Evolutionary conservation across 2,797 vertebrate genomes (phyloP).

Genomic region (Chanos chanos): DNA sequence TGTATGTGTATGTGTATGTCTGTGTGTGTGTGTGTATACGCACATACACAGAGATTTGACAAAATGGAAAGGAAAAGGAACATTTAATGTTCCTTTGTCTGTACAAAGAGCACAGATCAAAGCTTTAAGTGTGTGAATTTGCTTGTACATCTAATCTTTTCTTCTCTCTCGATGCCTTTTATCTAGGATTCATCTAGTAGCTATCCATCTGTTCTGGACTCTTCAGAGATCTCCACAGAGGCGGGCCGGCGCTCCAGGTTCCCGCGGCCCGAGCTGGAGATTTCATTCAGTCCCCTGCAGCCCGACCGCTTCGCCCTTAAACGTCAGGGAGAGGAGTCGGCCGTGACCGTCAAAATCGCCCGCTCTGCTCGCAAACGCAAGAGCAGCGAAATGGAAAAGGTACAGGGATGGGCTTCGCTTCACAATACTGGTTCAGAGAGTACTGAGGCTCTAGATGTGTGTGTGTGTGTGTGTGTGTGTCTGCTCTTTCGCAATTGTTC

Average conservation of each 20-base stretch:
- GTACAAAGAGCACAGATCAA: slow-evolving; percentile 50
- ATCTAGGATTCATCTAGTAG: slow-evolving; percentile 55
- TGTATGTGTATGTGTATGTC: neutral
- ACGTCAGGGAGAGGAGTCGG: slow-evolving; percentile 69
- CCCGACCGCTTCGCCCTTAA: slow-evolving; percentile 87
- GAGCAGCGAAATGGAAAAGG: slow-evolving; percentile 82
- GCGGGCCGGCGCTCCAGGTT: slow-evolving; percentile 79
- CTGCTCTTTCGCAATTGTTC: neutral
- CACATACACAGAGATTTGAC: no score
- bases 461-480: neutral
- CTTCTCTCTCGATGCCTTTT: no score
- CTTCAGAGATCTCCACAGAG: slow-evolving; percentile 88
- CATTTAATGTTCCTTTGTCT: no score
- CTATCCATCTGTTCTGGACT: slow-evolving; percentile 77
- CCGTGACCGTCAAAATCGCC: slow-evolving; percentile 80
- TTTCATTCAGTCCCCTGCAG: slow-evolving; percentile 87
- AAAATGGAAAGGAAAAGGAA: no score
- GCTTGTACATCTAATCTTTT: no score
- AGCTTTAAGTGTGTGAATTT: no score
- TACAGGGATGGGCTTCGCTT: slow-evolving; percentile 27
- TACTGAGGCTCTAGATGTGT: neutral
- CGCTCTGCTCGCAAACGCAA: slow-evolving; percentile 81
- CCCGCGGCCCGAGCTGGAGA: slow-evolving; percentile 89
- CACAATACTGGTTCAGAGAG: no score
- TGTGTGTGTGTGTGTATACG: neutral